A percentile compares a stretch with the other conserved stretches of the same genome.
These are phyloP conservation scores for Lutjanus erythropterus DNA, from an alignment of 2,113 vertebrate genomes.

Conservation along the genomic window DNA sequence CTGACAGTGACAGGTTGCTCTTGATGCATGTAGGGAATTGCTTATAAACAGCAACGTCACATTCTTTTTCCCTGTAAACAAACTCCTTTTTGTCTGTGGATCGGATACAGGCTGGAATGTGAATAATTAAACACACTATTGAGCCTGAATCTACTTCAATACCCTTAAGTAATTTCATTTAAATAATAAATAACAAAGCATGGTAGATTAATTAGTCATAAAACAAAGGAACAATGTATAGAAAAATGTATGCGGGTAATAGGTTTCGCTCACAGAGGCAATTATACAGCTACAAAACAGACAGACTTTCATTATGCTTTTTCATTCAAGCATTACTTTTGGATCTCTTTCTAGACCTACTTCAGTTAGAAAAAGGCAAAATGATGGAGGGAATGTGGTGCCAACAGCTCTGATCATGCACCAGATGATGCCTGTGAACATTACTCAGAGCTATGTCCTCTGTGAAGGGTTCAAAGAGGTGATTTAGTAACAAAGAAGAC, in stretches of 20 bases:
- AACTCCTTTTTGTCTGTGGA: slow-evolving; percentile 47
- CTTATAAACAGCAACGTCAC: slow-evolving; percentile 32
- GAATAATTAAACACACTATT: slow-evolving; percentile 67
- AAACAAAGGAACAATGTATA: slow-evolving; percentile 15
- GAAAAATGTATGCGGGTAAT: slow-evolving; percentile 10
- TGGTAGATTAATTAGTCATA: slow-evolving; percentile 34
- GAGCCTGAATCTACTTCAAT: slow-evolving; percentile 46
- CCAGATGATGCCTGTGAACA: slow-evolving; percentile 44
- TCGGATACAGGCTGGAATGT: slow-evolving; percentile 36
- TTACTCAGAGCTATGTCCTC: slow-evolving; percentile 25
- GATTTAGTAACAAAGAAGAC: slow-evolving; percentile 35
- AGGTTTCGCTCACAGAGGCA: slow-evolving; percentile 27
- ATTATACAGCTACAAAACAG: slow-evolving; percentile 17
- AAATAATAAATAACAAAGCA: slow-evolving; percentile 57
- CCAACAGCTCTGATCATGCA: slow-evolving; percentile 38
- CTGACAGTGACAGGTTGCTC: slow-evolving; percentile 65
- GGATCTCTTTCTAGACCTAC: slow-evolving; percentile 1
- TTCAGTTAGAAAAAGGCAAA: slow-evolving; percentile 15
- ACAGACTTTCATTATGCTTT: slow-evolving; percentile 4
- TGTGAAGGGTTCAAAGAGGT: slow-evolving; percentile 40
- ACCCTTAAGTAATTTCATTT: slow-evolving; percentile 58
- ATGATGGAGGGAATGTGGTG: slow-evolving; percentile 31
- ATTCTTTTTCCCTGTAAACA: slow-evolving; percentile 54
- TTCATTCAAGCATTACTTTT: slow-evolving; percentile 22
- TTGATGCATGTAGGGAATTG: slow-evolving; percentile 47